These are phyloP conservation scores for Tetrax tetrax DNA, from an alignment of 2,113 vertebrate genomes.

Conservation along the genomic window DNA sequence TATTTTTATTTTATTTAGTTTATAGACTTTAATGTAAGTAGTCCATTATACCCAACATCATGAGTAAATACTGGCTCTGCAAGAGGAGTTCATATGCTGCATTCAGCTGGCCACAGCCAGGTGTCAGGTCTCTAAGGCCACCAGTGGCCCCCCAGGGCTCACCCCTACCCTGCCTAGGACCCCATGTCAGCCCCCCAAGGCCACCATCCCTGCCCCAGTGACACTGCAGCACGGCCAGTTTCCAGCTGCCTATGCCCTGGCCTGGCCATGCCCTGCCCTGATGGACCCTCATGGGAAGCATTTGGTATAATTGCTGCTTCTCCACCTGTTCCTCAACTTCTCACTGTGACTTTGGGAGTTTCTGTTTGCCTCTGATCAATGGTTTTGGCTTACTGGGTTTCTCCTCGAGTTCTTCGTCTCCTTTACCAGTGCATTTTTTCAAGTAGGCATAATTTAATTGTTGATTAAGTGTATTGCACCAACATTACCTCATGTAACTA, in stretches of 20 bases:
- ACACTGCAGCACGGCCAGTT: accelerated
- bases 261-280: neutral
- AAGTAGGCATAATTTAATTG: neutral
- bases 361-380: neutral
- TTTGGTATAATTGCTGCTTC: neutral
- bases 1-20: neutral
- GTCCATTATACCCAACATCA: neutral
- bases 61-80: neutral
- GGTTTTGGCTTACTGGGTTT: neutral
- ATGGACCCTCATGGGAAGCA: accelerated
- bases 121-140: neutral
- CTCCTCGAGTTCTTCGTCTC: neutral
- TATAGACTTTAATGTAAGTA: neutral
- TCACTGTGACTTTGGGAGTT: neutral
- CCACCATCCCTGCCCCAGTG: neutral
- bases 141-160: neutral
- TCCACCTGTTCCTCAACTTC: neutral
- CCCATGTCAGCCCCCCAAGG: neutral
- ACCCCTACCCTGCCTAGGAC: neutral
- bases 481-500: neutral
- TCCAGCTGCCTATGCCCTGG: no score
- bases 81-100: neutral
- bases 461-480: neutral
- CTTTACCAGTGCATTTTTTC: neutral
- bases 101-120: neutral